These are phyloP conservation scores for Polia nebulosa DNA, from an alignment of 2,888 invertebrate genomes.

Conservation along the genomic window DNA sequence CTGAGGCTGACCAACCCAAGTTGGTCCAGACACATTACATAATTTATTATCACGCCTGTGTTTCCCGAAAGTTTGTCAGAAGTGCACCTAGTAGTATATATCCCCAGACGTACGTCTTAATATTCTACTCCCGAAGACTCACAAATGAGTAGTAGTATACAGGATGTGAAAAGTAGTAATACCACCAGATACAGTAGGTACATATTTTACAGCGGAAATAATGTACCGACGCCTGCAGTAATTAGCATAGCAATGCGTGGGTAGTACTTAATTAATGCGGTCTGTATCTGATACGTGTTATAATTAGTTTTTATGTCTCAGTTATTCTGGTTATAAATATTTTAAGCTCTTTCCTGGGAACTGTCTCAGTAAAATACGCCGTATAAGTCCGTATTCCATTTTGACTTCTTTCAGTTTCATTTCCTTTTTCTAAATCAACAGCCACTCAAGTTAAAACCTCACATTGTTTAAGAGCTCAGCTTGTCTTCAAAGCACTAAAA, in stretches of 20 bases:
- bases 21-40: no score
- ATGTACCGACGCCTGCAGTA: not conserved
- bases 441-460: not conserved
- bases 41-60: no score
- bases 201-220: not conserved
- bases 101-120: no score
- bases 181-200: not conserved
- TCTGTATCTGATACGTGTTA: not conserved
- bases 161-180: no score
- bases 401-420: not conserved
- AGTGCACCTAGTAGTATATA: no score
- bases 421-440: not conserved
- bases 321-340: not conserved
- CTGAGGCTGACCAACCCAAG: no score
- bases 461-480: not conserved
- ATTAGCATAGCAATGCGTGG: not conserved
- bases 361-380: not conserved
- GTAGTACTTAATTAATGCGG: not conserved
- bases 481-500: not conserved
- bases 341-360: not conserved
- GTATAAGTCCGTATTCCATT: no score
- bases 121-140: no score
- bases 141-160: no score
- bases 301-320: not conserved
- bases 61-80: no score